Conservation (phyloP, 2,797 vertebrate genomes). For the Tadarida brasiliensis region DNA sequence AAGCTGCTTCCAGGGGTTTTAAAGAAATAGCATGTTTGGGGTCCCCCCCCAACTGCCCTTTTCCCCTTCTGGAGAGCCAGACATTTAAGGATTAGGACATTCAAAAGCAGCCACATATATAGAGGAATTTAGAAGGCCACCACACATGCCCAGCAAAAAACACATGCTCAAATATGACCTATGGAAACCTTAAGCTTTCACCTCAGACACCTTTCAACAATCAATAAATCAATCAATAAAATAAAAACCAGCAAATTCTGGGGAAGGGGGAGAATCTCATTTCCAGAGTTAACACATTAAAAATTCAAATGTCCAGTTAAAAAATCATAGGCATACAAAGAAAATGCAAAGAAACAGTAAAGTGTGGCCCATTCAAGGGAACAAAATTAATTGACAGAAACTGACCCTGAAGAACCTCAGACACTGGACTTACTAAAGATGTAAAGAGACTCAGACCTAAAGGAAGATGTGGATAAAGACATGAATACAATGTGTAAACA, state of each 20-base stretch:
- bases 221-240: background rate
- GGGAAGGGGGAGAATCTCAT: background rate
- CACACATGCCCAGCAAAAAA: background rate
- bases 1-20: background rate
- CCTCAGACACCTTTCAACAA: background rate
- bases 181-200: background rate
- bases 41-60: background rate
- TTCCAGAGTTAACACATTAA: background rate
- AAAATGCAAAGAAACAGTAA: background rate
- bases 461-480: background rate
- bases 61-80: background rate
- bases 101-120: background rate
- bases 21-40: background rate
- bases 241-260: background rate
- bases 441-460: background rate
- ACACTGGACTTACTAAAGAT: background rate
- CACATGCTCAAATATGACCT: background rate
- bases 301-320: background rate
- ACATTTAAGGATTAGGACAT: background rate
- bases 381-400: background rate
- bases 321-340: background rate
- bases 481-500: background rate
- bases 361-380: background rate
- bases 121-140: background rate
- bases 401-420: background rate